phyloP scores from a whole-genome alignment of 2,113 vertebrate genomes.

The Pseudorectes ferrugineus region DNA sequence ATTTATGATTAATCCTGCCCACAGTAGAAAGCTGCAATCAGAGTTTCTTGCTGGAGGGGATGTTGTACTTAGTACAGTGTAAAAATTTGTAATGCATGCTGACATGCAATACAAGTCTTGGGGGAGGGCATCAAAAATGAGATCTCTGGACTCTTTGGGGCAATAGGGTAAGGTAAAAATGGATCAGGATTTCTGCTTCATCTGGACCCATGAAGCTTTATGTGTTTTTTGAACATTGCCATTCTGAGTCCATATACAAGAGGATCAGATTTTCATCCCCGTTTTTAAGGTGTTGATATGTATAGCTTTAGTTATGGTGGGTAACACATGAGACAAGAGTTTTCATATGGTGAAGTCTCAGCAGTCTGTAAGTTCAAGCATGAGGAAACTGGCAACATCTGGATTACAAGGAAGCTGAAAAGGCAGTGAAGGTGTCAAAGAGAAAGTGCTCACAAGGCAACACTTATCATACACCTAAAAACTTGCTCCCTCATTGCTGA shows the following conservation, averaged over 20 bases:
- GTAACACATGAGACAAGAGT: background rate
- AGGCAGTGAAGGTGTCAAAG: background rate
- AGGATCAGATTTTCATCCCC: background rate
- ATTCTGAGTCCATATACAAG: background rate
- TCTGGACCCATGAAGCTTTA: background rate
- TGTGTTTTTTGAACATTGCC: background rate
- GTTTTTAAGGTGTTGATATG: background rate
- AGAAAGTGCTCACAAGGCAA: background rate
- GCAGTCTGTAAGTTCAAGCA: background rate
- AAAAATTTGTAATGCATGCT: background rate
- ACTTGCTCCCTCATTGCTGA: background rate
- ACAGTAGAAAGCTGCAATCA: background rate
- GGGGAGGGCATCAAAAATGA: background rate
- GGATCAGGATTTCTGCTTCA: background rate
- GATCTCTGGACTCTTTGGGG: background rate
- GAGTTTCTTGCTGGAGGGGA: background rate
- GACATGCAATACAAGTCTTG: background rate
- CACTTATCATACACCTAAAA: background rate
- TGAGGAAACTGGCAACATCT: background rate
- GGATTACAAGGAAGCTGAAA: background rate
- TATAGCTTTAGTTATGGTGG: background rate
- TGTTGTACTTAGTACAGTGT: background rate
- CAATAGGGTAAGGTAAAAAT: background rate
- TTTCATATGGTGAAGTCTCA: background rate
- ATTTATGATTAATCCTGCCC: background rate